A percentile compares a stretch with the other conserved stretches of the same genome.
phyloP scores from a whole-genome alignment of 2,888 invertebrate species.

The Drosophila phalerata region DNA sequence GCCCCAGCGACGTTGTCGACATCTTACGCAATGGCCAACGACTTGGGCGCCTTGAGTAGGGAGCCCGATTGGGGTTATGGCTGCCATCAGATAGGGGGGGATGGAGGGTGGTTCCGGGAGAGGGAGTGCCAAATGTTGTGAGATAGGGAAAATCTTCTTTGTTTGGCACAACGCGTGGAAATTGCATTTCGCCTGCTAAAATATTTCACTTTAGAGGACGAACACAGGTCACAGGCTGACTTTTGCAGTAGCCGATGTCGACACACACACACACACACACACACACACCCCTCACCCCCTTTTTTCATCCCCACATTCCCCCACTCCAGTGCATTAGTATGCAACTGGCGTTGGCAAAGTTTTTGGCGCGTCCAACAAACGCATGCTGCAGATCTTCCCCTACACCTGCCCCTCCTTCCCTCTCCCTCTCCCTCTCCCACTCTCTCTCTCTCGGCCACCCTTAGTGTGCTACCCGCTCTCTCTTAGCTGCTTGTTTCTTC shows the following conservation, averaged over 20 bases:
- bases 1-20: constrained; percentile 81
- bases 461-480: not conserved
- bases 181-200: constrained; percentile 77
- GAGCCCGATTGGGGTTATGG: constrained; percentile 17
- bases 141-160: constrained; percentile 30
- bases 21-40: constrained; percentile 77
- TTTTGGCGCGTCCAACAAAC: constrained; percentile 78
- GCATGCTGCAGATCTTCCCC: constrained; percentile 58
- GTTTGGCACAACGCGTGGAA: constrained; percentile 68
- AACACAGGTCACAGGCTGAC: constrained; percentile 84
- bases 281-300: constrained; percentile 17
- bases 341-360: constrained; percentile 74
- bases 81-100: not conserved
- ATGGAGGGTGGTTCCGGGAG: not conserved
- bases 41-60: constrained; percentile 19
- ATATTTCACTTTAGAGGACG: constrained; percentile 85
- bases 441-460: too few species aligned
- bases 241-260: constrained; percentile 63
- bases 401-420: not conserved
- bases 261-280: constrained; percentile 42
- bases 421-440: not conserved
- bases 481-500: constrained; percentile 14
- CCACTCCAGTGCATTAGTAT: constrained; percentile 60
- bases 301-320: too few species aligned
- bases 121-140: too few species aligned